phyloP scores from a whole-genome alignment of 2,113 vertebrate species.

The Psittacus erithacus region DNA sequence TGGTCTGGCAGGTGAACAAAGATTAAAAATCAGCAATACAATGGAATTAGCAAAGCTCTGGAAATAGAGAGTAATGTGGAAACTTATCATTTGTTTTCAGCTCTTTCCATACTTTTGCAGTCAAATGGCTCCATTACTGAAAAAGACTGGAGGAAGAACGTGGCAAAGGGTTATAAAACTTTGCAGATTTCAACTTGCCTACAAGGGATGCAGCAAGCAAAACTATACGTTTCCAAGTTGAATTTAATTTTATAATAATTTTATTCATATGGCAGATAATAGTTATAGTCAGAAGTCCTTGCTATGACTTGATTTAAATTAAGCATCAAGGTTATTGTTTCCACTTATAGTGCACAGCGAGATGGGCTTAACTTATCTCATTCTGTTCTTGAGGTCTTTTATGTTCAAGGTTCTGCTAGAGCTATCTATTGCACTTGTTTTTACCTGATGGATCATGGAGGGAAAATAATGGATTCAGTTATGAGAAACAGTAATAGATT shows the following conservation, averaged over 20 bases:
- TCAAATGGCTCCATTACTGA: background rate
- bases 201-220: background rate
- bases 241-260: constrained; percentile 52
- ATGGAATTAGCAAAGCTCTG: background rate
- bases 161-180: background rate
- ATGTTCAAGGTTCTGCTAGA: constrained; percentile 69
- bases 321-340: constrained; percentile 60
- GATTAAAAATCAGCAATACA: background rate
- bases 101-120: background rate
- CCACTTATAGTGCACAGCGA: constrained; percentile 40
- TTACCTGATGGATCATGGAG: constrained; percentile 68
- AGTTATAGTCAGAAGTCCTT: constrained; percentile 47
- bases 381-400: constrained; percentile 65
- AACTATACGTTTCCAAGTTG: background rate
- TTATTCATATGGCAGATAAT: constrained; percentile 52
- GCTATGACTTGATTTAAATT: constrained; percentile 65
- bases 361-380: constrained; percentile 56
- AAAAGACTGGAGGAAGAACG: background rate
- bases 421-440: constrained; percentile 72
- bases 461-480: constrained; percentile 75
- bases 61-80: background rate
- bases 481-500: constrained; percentile 73
- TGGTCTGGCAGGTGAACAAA: background rate
- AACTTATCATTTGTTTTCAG: background rate
- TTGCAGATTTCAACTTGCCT: constrained; percentile 5